These are phyloP conservation scores for Lutjanus erythropterus DNA, from an alignment of 2,113 vertebrate genomes.

Conservation along the genomic window DNA sequence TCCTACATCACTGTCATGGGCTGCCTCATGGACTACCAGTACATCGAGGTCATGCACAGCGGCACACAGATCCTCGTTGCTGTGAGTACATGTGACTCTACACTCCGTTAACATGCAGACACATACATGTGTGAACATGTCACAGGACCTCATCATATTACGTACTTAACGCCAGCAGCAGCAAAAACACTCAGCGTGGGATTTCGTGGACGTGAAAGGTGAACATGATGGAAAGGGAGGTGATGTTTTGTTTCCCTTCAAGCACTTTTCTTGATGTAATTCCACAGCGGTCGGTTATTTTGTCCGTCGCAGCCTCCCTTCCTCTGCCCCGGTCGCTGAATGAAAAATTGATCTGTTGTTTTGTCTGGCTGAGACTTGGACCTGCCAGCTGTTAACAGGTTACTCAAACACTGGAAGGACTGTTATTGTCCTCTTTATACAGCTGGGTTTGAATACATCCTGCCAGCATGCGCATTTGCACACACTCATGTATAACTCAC, in stretches of 20 bases:
- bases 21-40: slow-evolving; percentile 90
- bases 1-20: slow-evolving; percentile 89
- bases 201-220: slow-evolving; percentile 3
- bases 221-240: slow-evolving; percentile 22
- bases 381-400: slow-evolving; percentile 68
- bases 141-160: slow-evolving; percentile 8
- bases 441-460: slow-evolving; percentile 54
- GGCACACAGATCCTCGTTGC: slow-evolving; percentile 89
- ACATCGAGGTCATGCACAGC: slow-evolving; percentile 93
- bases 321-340: slow-evolving; percentile 49
- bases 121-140: not conserved
- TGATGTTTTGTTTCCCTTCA: slow-evolving; percentile 43
- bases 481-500: slow-evolving; percentile 31
- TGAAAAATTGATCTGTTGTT: slow-evolving; percentile 72
- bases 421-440: slow-evolving; percentile 60
- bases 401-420: slow-evolving; percentile 66
- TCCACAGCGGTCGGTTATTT: slow-evolving; percentile 46
- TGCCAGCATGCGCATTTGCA: slow-evolving; percentile 49
- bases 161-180: not conserved
- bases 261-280: slow-evolving; percentile 20
- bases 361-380: slow-evolving; percentile 63
- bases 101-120: not conserved
- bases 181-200: not conserved
- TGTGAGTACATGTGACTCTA: slow-evolving; percentile 81
- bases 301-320: slow-evolving; percentile 42